A percentile compares a stretch with the other conserved stretches of the same genome.
Evolutionary conservation across 2,113 vertebrate genomes (phyloP).

Genomic region (Platichthys stellatus): DNA sequence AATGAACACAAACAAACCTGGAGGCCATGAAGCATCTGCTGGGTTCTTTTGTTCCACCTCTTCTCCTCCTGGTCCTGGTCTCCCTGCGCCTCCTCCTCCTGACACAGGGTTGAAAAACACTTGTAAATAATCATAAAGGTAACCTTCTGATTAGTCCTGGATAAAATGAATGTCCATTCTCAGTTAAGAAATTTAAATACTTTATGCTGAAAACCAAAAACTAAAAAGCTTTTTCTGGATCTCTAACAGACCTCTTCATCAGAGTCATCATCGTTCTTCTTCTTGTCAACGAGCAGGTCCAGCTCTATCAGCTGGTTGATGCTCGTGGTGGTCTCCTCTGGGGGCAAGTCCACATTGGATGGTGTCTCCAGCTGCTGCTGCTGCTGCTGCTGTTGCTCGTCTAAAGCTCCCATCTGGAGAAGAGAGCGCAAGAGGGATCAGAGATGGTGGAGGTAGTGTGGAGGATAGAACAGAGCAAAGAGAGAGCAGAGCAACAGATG

Average conservation of each 20-base stretch:
- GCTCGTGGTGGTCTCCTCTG: slow-evolving; percentile 87
- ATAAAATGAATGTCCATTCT: background rate
- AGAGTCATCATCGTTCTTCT: slow-evolving; percentile 87
- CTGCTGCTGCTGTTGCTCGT: slow-evolving; percentile 80
- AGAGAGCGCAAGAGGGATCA: background rate
- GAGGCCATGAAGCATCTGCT: slow-evolving; percentile 97
- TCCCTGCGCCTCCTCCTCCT: slow-evolving; percentile 92
- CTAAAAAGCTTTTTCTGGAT: background rate
- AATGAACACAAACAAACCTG: slow-evolving; percentile 82
- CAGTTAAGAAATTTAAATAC: background rate
- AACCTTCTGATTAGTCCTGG: too few species aligned
- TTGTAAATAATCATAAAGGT: background rate
- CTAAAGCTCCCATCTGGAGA: slow-evolving; percentile 73
- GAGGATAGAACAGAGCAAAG: background rate
- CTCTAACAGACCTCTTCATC: slow-evolving; percentile 86
- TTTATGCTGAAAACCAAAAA: background rate
- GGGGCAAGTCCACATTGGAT: slow-evolving; percentile 89
- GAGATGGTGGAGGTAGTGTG: background rate
- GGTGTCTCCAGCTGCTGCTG: slow-evolving; percentile 87
- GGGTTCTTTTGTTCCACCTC: slow-evolving; percentile 98
- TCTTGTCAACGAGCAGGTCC: slow-evolving; percentile 91
- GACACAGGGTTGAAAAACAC: background rate
- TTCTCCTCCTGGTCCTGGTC: slow-evolving; percentile 97
- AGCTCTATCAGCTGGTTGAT: slow-evolving; percentile 93
- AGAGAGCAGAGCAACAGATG: background rate